Conservation (phyloP, 2,113 vertebrate genomes). For the Castor canadensis region DNA sequence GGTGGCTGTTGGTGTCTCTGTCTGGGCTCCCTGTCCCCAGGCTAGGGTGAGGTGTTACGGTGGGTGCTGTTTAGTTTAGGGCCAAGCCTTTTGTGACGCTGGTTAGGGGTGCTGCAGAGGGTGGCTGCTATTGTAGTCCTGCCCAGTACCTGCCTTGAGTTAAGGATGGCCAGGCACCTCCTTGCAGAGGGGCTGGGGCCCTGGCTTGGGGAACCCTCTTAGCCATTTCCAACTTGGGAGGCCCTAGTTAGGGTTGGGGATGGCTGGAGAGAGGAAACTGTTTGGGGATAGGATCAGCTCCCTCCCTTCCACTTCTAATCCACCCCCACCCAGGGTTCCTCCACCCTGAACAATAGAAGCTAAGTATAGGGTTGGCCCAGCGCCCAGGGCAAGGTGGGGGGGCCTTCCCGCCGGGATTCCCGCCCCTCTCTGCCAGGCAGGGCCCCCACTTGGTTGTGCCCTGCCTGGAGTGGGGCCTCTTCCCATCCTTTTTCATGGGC, state of each 20-base stretch:
- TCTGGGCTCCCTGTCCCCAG: constrained; percentile 58
- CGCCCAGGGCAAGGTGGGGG: constrained; percentile 60
- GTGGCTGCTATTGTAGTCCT: not conserved
- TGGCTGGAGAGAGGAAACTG: constrained; percentile 34
- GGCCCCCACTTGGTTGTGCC: constrained; percentile 66
- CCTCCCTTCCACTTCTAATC: constrained; percentile 41
- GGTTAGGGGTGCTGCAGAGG: not conserved
- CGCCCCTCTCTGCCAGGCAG: constrained; percentile 73
- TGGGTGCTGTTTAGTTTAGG: not conserved
- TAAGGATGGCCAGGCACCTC: not conserved
- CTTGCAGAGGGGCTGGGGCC: not conserved
- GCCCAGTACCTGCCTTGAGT: not conserved
- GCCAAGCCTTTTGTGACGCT: constrained; percentile 30
- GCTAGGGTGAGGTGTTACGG: constrained; percentile 36
- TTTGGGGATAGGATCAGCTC: constrained; percentile 32
- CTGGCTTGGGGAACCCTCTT: constrained; percentile 33
- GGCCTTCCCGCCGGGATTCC: constrained; percentile 71
- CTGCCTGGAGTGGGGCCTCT: constrained; percentile 66
- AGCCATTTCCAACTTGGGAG: constrained; percentile 49
- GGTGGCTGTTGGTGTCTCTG: constrained; percentile 49
- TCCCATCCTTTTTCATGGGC: constrained; percentile 56
- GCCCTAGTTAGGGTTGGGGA: constrained; percentile 42
- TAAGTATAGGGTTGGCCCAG: constrained; percentile 80
- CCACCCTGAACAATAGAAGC: constrained; percentile 75
- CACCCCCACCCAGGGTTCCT: constrained; percentile 70